These are phyloP conservation scores for Chlamydotis undulata DNA, from an alignment of 2,113 vertebrate species.

Conservation along the genomic window DNA sequence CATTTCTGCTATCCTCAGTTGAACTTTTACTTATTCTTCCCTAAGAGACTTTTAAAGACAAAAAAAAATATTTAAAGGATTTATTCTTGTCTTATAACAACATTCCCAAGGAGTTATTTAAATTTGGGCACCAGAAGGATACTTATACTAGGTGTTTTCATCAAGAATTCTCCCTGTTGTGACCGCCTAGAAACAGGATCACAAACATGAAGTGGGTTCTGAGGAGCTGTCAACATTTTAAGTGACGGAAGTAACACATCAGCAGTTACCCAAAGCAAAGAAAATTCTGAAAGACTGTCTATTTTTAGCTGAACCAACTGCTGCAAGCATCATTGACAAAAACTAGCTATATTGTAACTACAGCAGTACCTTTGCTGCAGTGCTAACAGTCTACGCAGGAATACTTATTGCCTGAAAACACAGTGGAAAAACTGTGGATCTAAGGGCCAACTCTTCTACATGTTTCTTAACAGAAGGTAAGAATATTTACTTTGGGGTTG, in stretches of 20 bases:
- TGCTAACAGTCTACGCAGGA: rapidly evolving
- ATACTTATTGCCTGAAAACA: not conserved
- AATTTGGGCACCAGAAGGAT: not conserved
- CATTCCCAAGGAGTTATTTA: not conserved
- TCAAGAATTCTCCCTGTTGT: not conserved
- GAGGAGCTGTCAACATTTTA: not conserved
- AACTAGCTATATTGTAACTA: not conserved
- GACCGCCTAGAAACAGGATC: not conserved
- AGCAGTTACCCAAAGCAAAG: not conserved
- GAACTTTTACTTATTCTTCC: not conserved
- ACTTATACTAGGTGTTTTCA: not conserved
- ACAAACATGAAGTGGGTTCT: not conserved
- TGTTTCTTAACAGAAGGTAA: not conserved
- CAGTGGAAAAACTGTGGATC: not conserved
- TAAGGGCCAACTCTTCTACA: not conserved
- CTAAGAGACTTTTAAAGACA: not conserved
- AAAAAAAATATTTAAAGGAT: not conserved
- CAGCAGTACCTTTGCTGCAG: not conserved
- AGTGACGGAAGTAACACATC: not conserved
- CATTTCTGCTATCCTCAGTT: not conserved
- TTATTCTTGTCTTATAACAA: not conserved
- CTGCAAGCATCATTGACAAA: not conserved
- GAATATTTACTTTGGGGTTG: not conserved
- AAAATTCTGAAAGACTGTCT: not conserved
- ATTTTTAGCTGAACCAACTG: not conserved